Conservation (phyloP, 2,797 vertebrate genomes). For the Poeciliopsis infans region DNA sequence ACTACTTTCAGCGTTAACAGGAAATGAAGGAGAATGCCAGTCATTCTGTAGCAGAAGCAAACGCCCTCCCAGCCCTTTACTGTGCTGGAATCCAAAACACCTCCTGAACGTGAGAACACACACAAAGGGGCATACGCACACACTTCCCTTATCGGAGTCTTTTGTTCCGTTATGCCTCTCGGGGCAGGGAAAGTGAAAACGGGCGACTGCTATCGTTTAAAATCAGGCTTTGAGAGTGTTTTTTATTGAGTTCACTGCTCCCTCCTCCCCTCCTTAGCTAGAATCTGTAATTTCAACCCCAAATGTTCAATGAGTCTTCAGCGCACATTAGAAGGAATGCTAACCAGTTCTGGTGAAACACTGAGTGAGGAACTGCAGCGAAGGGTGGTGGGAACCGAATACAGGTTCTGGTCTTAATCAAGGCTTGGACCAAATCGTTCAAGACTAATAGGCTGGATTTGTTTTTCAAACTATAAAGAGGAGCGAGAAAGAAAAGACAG, state of each 20-base stretch:
- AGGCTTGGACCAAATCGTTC: constrained; percentile 53
- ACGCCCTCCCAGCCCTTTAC: constrained; percentile 64
- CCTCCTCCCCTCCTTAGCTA: constrained; percentile 25
- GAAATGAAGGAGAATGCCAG: constrained; percentile 84
- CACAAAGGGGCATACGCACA: constrained; percentile 13
- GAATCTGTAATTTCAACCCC: constrained; percentile 46
- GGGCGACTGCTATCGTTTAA: not conserved
- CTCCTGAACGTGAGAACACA: constrained; percentile 32
- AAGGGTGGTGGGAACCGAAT: constrained; percentile 67
- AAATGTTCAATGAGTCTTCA: constrained; percentile 15
- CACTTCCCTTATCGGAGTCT: constrained; percentile 25
- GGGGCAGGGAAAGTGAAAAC: constrained; percentile 61
- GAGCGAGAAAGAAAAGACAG: constrained; percentile 29
- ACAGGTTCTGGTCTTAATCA: constrained; percentile 74
- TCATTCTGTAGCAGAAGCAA: constrained; percentile 75
- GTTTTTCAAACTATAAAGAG: constrained; percentile 46
- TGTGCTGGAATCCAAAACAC: constrained; percentile 64
- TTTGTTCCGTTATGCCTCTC: constrained; percentile 42
- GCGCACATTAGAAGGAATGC: constrained; percentile 29
- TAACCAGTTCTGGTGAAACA: constrained; percentile 61
- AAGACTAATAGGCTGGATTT: constrained; percentile 66
- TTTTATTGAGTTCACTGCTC: constrained; percentile 38
- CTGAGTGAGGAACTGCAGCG: constrained; percentile 64
- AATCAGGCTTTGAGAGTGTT: constrained; percentile 30
- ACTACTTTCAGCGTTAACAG: constrained; percentile 59